Percentiles rank a stretch among this genome's conserved stretches.
These are phyloP conservation scores for Erebia ligea DNA, from an alignment of 2,888 invertebrate species.

Conservation along the genomic window DNA sequence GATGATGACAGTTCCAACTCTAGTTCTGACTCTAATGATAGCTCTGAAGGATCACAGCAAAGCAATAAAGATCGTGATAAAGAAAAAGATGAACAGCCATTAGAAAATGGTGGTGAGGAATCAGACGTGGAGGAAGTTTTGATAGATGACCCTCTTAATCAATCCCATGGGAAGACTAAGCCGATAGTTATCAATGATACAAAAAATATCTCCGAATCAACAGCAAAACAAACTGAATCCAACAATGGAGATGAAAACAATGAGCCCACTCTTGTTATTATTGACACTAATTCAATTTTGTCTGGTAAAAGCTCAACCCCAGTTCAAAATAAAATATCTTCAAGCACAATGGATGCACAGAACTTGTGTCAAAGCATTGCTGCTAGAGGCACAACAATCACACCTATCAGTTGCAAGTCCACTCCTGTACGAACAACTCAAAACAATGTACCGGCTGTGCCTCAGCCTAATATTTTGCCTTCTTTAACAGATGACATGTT, in stretches of 20 bases:
- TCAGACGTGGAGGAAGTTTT: constrained; percentile 87
- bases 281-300: constrained; percentile 90
- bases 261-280: constrained; percentile 91
- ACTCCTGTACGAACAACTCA: constrained; percentile 42
- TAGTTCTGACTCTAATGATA: constrained; percentile 79
- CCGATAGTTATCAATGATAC: constrained; percentile 89
- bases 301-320: constrained; percentile 63
- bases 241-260: constrained; percentile 81
- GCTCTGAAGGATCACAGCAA: constrained; percentile 83
- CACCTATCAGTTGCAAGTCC: constrained; percentile 70
- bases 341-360: constrained; percentile 63
- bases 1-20: constrained; percentile 82
- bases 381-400: constrained; percentile 81
- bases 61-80: constrained; percentile 79
- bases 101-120: constrained; percentile 83
- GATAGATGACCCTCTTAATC: constrained; percentile 86
- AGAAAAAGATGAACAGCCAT: constrained; percentile 67
- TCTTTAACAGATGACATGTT: constrained; percentile 96
- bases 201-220: constrained; percentile 87
- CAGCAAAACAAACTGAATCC: constrained; percentile 80
- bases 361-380: constrained; percentile 78
- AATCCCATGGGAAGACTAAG: constrained; percentile 64
- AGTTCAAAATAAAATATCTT: constrained; percentile 51
- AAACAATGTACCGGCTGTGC: constrained; percentile 45
- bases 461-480: constrained; percentile 85